A percentile compares a stretch with the other conserved stretches of the same genome.
These are phyloP conservation scores for Automeris io DNA, from an alignment of 2,888 invertebrate genomes.

Conservation along the genomic window DNA sequence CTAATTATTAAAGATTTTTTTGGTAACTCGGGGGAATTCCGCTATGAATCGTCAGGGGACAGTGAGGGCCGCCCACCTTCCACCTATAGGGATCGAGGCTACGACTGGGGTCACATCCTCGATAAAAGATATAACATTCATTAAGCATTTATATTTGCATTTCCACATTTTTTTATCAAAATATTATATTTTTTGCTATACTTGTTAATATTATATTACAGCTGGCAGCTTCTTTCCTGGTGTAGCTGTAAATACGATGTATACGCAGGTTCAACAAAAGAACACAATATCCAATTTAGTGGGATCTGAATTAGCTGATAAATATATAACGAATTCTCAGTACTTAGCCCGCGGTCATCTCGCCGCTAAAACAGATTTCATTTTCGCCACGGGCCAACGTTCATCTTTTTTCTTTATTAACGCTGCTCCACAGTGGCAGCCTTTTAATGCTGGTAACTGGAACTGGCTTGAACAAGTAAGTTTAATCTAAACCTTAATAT, in stretches of 20 bases:
- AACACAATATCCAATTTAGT: conserved; percentile 37
- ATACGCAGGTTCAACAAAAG: conserved; percentile 56
- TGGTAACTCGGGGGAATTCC: no score
- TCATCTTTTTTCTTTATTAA: conserved; percentile 81
- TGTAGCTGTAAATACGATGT: conserved; percentile 46
- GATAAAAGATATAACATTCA: no score
- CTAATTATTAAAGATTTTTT: no score
- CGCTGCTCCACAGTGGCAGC: conserved; percentile 82
- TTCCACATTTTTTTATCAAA: not conserved
- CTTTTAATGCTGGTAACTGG: conserved; percentile 79
- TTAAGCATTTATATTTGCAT: no score
- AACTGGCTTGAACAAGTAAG: conserved; percentile 63
- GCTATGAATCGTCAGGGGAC: no score
- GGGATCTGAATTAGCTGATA: conserved; percentile 46
- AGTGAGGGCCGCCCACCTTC: no score
- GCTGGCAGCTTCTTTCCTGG: conserved; percentile 71
- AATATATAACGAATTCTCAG: conserved; percentile 60
- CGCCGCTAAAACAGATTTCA: conserved; percentile 78
- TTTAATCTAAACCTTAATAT: no score
- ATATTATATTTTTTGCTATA: not conserved
- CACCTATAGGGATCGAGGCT: no score
- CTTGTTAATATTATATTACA: conserved; percentile 19
- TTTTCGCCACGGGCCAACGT: conserved; percentile 77
- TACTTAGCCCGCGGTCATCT: conserved; percentile 79
- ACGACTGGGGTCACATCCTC: no score